Base-by-base conservation (phyloP, 37 sponge, comb jelly and placozoan species). In the Hormiphora californensis region DNA sequence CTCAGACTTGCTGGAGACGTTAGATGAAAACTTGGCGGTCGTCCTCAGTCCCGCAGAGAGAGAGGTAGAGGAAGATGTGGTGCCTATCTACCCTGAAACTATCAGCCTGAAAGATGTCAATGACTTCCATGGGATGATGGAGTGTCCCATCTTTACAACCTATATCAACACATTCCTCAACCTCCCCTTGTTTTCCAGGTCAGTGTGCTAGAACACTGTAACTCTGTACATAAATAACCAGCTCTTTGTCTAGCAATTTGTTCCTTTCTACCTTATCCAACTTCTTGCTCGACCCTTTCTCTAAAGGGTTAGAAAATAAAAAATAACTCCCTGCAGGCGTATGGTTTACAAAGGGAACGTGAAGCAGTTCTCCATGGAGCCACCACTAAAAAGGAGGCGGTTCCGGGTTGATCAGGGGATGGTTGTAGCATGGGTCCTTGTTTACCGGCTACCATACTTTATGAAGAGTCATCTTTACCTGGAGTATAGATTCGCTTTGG, bases 391-490 rank as follows among this genome's bases (percentile, higher is more conserved):
- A 31, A 65, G 67, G 35, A 65, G 67, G 35, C 32, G 28, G 36
- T 65, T 65, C 67, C 21, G 67, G 36, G 28, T 65, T 2, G 67
- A 65, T 17, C 67, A 65, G 38, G 34, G 37, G 34, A 65, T 65
- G 67, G 37, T 65, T 17, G 35, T 39, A 1, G 21, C 67, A 11
- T 65, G 67, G 67, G 28, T 65, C 37, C 19, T 65, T 34, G 67
- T 65, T 7, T 28, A 33, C 37, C 67, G 67, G 1, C 67, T 65
- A 8, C 67, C 67, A 36, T 65, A 65, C 37, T 65, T 65, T 17
- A 21, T 65, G 67, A 65, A 33, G 67, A 65, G 67, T 31, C 28
- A 21, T 39, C 34, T 65, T 15, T 65, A 65, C 67, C 37, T 65
- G 3, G 67, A 65, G 37, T 65, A 65, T 65, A 21, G 67, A 11